Base-by-base conservation (phyloP, 1,140 invertebrate species). In the Drosophila suzukii region DNA sequence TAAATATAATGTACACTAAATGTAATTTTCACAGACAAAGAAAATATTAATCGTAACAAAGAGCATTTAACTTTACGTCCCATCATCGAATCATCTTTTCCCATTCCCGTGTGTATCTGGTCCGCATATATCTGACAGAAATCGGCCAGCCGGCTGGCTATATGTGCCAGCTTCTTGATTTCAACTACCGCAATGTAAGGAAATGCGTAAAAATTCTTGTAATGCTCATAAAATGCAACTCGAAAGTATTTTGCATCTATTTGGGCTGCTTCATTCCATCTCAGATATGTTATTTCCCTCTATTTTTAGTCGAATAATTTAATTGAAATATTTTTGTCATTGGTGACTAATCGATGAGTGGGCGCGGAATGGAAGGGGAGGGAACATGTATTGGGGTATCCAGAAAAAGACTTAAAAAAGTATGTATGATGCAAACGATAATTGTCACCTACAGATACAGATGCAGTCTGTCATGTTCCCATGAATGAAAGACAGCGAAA, bases 321-420 rank as follows among this genome's bases (percentile, higher is more conserved):
- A 70, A 80, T 50, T 51, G 4, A 61, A 73, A 62, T 59, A 78
- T 74, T 59, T 67, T 32, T 47, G 58, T 20, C 41, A 34, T 30
- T 43, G 55, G 54, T 82, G 80, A 82, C 58, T 83, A 78, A 83
- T 60, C 32, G 32, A 77, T 50, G 72, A 66, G 60, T 70, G 49
- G 61, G 47, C 43, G 41, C 6, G 4, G 24, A n/a, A 6, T 8
- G 3, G 46, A 36, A 6, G 24, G 17, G 34, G 4, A 24, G 34
- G 36, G n/a, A 38, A 13, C 27, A 24, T 15, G 5, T 27, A 27
- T 3, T 27, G 34, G 32, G 34, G 65, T 51, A 46, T 73, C 68
- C 68, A 73, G 55, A 41, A 20, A 46, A 15, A 41, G 15, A 57
- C 17, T 47, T 44, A 65, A 56, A 39, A 68, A 34, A 70, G 49